Percentiles rank a stretch among this genome's conserved stretches.
Evolutionary conservation across 2,888 invertebrate species (phyloP).

Genomic region (Coelinius sp.): DNA sequence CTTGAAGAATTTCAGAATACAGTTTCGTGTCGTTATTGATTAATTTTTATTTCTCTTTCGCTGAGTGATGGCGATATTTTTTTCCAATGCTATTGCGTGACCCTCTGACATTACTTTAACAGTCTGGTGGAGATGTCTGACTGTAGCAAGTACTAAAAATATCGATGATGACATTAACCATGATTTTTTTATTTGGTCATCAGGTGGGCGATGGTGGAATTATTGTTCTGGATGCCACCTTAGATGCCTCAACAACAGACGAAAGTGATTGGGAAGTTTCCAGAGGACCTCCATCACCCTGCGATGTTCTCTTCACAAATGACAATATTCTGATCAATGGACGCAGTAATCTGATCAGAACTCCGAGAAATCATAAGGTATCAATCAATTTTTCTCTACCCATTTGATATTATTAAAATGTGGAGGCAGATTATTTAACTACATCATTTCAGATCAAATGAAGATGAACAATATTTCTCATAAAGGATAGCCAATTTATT

Average conservation of each 20-base stretch:
- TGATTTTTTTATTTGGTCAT: slow-evolving; percentile 51
- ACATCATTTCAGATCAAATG: too few relatives aligned
- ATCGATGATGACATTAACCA: not conserved
- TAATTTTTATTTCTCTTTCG: not conserved
- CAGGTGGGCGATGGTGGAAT: slow-evolving; percentile 78
- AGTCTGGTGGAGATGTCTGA: too few relatives aligned
- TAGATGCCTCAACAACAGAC: slow-evolving; percentile 77
- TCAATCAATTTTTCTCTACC: not conserved
- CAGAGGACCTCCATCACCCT: slow-evolving; percentile 83
- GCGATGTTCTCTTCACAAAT: slow-evolving; percentile 87
- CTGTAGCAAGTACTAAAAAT: not conserved
- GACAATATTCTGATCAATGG: slow-evolving; percentile 93
- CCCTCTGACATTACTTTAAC: too few relatives aligned
- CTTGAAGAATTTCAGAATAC: not conserved
- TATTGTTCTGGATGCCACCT: slow-evolving; percentile 75
- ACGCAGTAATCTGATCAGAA: slow-evolving; percentile 83
- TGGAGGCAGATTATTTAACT: too few relatives aligned
- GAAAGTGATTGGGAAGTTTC: slow-evolving; percentile 73
- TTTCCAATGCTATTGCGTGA: not conserved
- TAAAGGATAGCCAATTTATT: too few relatives aligned
- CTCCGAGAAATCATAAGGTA: slow-evolving; percentile 77
- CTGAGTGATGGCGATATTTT: not conserved
- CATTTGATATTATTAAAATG: not conserved
- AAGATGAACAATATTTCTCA: too few relatives aligned
- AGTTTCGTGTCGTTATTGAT: not conserved